Base-by-base conservation (phyloP, 2,113 vertebrate genomes). In the Cyphomyrus plagiostoma region DNA sequence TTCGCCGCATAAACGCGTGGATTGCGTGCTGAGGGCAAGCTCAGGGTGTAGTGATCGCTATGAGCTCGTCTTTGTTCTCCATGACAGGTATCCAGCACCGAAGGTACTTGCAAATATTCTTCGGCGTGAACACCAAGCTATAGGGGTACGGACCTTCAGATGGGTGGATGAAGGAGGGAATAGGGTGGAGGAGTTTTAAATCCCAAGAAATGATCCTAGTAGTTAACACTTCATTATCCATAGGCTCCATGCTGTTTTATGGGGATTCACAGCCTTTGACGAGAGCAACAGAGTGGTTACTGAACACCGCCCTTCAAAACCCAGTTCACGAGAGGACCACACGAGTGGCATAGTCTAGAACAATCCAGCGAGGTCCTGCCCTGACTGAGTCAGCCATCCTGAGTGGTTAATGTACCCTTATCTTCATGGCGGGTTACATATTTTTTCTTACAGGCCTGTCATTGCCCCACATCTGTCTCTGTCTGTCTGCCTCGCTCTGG, bases 211-310 rank as follows among this genome's bases (percentile, higher is more conserved):
- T 94, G 93, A 94, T 92, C 92, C 94, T 93, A 93, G 93, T 90
- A 93, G 93, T 95, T 94, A 94, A 93, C 94, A 95, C 95, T 95
- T 94, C 93, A 95, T 96, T 95, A 95, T 30, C 92, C 93, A 91
- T 86, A 91, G 91, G 91, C 91, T 90, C 92, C 92, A 83, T 85
- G 85, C 93, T 94, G 93, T 94, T 94, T 94, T 94, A 94, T 93
- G 93, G 92, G 89, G 83, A 83, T 87, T 91, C 91, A 88, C 90
- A 91, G 92, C 92, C 93, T 93, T 93, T 92, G 93, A 95, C 92
- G 91, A 92, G 95, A 96, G 93, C 92, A 82, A 82, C 19, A 45
- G 92, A 82, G 83, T 91, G 93, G 94, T 94, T 93, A 94, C 92
- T 92, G 91, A 92, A 91, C 94, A 94, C 93, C 89, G 91, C 92